These are phyloP conservation scores for Rattus rattus DNA, from an alignment of 2,113 vertebrate species.

Conservation along the genomic window DNA sequence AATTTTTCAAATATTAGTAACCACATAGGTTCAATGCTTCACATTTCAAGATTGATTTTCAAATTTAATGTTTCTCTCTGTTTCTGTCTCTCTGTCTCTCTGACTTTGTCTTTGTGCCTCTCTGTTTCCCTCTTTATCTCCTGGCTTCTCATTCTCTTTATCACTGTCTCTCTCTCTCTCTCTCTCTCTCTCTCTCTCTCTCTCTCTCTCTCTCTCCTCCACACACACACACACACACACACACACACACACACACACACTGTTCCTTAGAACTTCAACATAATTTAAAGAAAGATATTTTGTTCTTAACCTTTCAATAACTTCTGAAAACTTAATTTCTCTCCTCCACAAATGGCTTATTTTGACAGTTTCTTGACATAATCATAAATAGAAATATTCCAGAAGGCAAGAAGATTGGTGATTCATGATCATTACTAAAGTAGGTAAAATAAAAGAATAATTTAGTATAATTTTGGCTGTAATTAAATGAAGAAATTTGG, in stretches of 20 bases:
- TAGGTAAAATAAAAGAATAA: constrained; percentile 54
- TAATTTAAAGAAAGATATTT: constrained; percentile 49
- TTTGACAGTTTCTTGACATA: constrained; percentile 55
- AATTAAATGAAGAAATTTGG: constrained; percentile 55
- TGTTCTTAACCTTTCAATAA: constrained; percentile 62
- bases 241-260: not conserved
- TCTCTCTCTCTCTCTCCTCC: too few relatives aligned
- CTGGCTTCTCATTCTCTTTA: too few relatives aligned
- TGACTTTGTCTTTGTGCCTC: too few relatives aligned
- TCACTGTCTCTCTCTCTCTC: too few relatives aligned
- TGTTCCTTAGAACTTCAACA: not conserved
- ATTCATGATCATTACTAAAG: constrained; percentile 57
- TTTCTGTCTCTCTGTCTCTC: too few relatives aligned
- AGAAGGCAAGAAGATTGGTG: constrained; percentile 16
- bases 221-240: too few relatives aligned
- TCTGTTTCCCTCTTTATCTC: too few relatives aligned
- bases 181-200: too few relatives aligned
- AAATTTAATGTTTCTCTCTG: not conserved
- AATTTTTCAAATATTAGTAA: not conserved
- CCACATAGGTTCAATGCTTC: not conserved
- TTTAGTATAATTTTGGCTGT: constrained; percentile 57
- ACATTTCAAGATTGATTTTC: not conserved
- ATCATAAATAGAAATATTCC: constrained; percentile 68
- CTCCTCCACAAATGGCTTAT: constrained; percentile 47
- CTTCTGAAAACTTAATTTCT: constrained; percentile 57